These are phyloP conservation scores for Melanargia galathea DNA, from an alignment of 2,888 invertebrate genomes.

Conservation along the genomic window DNA sequence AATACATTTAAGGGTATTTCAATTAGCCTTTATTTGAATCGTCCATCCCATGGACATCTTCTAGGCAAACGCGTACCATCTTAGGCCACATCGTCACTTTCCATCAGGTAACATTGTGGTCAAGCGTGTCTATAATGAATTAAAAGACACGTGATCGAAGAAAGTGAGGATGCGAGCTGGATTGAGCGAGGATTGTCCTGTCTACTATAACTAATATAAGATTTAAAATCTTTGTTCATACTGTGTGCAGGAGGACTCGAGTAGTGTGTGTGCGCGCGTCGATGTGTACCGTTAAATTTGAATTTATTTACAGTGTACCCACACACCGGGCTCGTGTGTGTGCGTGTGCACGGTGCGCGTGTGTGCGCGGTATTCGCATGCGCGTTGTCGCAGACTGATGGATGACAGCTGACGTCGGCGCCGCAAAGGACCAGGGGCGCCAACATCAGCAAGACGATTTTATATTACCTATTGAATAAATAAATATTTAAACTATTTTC, in stretches of 20 bases:
- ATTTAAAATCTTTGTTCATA: background rate
- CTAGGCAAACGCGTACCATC: too few relatives aligned
- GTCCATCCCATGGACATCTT: too few relatives aligned
- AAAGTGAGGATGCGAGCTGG: too few relatives aligned
- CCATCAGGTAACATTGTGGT: too few relatives aligned
- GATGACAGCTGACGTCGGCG: conserved; percentile 80
- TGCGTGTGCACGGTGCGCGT: conserved; percentile 38
- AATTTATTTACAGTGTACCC: conserved; percentile 58
- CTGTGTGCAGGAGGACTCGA: conserved; percentile 36
- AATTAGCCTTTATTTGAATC: too few relatives aligned
- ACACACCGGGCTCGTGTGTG: conserved; percentile 36
- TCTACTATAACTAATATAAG: background rate
- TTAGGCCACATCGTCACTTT: too few relatives aligned
- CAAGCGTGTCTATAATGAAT: too few relatives aligned
- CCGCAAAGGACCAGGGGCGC: conserved; percentile 47
- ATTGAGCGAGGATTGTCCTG: background rate
- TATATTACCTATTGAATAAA: background rate
- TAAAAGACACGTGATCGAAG: too few relatives aligned
- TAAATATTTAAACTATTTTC: background rate
- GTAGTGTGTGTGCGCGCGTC: conserved; percentile 35
- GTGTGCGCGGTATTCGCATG: conserved; percentile 63
- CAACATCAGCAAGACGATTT: background rate
- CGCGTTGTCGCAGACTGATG: conserved; percentile 79
- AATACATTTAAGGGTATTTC: too few relatives aligned
- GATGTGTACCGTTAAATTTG: conserved; percentile 64